Evolutionary conservation across 2,888 invertebrate genomes (phyloP).

Genomic region (Xestia xanthographa): DNA sequence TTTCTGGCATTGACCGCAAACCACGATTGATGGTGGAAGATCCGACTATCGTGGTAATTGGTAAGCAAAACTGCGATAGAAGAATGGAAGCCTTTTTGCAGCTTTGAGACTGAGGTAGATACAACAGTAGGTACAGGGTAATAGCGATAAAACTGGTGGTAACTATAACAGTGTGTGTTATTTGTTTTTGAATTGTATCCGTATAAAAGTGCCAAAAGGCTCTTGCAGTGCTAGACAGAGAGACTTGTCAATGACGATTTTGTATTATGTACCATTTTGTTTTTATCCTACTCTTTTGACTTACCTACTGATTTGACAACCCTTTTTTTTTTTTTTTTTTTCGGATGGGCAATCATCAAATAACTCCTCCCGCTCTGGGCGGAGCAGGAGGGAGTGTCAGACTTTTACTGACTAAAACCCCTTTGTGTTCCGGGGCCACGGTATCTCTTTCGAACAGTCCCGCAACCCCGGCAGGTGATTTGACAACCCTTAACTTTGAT

Average conservation of each 20-base stretch:
- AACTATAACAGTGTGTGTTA: neutral
- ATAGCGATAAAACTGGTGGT: too few relatives aligned
- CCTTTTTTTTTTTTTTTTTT: too few relatives aligned
- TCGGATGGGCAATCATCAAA: too few relatives aligned
- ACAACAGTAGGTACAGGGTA: neutral
- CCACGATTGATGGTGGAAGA: too few relatives aligned
- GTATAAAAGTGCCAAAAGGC: neutral
- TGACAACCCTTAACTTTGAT: conserved; percentile 48
- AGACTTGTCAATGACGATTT: neutral
- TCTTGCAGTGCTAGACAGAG: neutral
- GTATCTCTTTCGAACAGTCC: too few relatives aligned
- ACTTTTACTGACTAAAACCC: too few relatives aligned
- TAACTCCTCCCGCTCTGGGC: too few relatives aligned
- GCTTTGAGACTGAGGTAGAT: neutral
- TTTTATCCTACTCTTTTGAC: neutral
- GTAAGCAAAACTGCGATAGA: too few relatives aligned
- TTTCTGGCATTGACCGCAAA: neutral
- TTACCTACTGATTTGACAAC: conserved; percentile 8
- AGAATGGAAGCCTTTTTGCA: neutral
- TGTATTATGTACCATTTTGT: neutral
- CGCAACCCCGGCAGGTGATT: too few relatives aligned
- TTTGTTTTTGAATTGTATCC: neutral
- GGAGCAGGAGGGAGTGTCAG: too few relatives aligned
- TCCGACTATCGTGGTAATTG: too few relatives aligned
- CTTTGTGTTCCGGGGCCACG: too few relatives aligned